Percentiles rank a stretch among this genome's conserved stretches.
Evolutionary conservation across 2,113 vertebrate species (phyloP).

Genomic region (Salvelinus sp.): DNA sequence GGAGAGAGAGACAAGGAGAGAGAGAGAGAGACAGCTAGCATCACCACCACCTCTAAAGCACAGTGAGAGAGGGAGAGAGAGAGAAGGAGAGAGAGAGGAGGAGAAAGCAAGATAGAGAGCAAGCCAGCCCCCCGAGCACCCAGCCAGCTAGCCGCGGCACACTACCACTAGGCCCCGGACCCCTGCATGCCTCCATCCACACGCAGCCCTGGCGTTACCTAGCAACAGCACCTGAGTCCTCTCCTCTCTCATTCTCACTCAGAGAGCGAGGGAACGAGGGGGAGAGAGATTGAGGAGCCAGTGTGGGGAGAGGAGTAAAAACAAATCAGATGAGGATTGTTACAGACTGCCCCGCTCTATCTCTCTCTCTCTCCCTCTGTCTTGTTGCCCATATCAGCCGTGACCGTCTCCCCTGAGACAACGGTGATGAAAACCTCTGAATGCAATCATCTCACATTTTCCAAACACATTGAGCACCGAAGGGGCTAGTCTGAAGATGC

Average conservation of each 20-base stretch:
- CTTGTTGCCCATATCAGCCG: conserved; percentile 3
- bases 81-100: background rate
- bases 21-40: background rate
- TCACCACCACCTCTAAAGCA: too few species aligned
- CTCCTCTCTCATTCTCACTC: conserved; percentile 17
- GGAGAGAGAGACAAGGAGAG: background rate
- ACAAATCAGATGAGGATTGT: conserved; percentile 77
- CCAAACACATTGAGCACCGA: conserved; percentile 34
- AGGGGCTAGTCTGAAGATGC: conserved; percentile 32
- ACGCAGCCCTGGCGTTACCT: conserved; percentile 73
- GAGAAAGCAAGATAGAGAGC: too few species aligned
- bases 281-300: conserved; percentile 2
- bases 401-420: conserved; percentile 43
- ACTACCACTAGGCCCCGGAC: conserved; percentile 40
- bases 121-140: background rate
- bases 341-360: conserved; percentile 40
- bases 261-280: conserved; percentile 9
- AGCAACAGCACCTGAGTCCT: conserved; percentile 78
- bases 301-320: conserved; percentile 59
- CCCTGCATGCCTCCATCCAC: conserved; percentile 53
- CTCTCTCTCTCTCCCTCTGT: conserved; percentile 12
- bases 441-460: conserved; percentile 56
- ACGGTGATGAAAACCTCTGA: conserved; percentile 49
- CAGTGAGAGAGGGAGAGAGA: background rate
- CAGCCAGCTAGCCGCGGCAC: conserved; percentile 35